Evolutionary conservation across 2,113 vertebrate genomes (phyloP).

Genomic region (Blennius ocellaris): DNA sequence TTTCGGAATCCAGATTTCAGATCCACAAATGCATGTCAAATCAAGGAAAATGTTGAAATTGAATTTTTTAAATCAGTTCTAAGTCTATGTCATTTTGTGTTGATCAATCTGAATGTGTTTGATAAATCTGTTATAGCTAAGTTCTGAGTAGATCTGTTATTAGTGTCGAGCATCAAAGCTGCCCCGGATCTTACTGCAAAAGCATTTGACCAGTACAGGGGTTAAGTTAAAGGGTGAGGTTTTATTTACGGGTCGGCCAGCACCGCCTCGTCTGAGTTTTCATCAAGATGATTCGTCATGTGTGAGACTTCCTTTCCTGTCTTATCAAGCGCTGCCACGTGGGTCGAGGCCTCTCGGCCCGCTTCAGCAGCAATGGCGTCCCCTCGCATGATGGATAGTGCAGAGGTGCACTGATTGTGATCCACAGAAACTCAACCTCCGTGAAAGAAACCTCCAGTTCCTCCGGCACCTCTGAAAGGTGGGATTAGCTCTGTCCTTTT

Average conservation of each 20-base stretch:
- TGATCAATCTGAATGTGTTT: too few relatives aligned
- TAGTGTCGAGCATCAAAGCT: too few relatives aligned
- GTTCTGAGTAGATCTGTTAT: too few relatives aligned
- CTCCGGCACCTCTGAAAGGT: constrained; percentile 18
- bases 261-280: constrained; percentile 15
- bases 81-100: too few relatives aligned
- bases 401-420: constrained; percentile 21
- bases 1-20: too few relatives aligned
- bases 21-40: too few relatives aligned
- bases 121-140: too few relatives aligned
- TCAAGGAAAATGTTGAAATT: too few relatives aligned
- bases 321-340: constrained; percentile 50
- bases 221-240: not conserved
- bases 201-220: not conserved
- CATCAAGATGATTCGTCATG: constrained; percentile 47
- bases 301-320: constrained; percentile 15
- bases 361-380: not conserved
- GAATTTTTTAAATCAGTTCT: too few relatives aligned
- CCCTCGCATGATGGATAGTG: constrained; percentile 55
- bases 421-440: constrained; percentile 21
- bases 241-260: constrained; percentile 45
- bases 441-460: constrained; percentile 48
- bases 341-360: constrained; percentile 39
- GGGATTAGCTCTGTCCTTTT: constrained; percentile 35
- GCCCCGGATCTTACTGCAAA: not conserved